Percentiles rank a stretch among this genome's conserved stretches.
Conservation (phyloP, 2,113 vertebrate species). For the Lamprotornis superbus region DNA sequence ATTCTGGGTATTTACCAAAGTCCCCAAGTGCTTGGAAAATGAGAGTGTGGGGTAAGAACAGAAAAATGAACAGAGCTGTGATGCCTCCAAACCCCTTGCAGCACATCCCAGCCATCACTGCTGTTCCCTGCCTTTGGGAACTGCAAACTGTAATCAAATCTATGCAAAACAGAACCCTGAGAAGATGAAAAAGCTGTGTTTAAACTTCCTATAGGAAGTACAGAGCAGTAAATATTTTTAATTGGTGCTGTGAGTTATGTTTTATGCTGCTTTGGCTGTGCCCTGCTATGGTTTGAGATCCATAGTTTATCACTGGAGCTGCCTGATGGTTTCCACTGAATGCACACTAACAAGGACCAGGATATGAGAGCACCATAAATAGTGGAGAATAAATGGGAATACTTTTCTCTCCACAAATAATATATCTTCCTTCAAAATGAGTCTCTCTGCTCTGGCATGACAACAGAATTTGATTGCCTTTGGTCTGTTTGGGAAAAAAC, state of each 20-base stretch:
- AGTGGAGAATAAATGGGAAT: not conserved
- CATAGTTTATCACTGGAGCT: not conserved
- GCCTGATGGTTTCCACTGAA: not conserved
- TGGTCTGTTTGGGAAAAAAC: not conserved
- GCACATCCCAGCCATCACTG: not conserved
- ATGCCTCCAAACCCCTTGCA: not conserved
- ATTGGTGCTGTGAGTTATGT: not conserved
- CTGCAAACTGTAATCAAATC: not conserved
- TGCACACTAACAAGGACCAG: conserved; percentile 16
- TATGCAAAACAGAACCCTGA: not conserved
- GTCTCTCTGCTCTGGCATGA: not conserved
- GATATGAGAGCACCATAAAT: conserved; percentile 16
- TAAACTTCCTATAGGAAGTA: not conserved
- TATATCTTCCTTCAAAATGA: conserved; percentile 8
- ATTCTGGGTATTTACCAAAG: not conserved
- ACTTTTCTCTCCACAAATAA: not conserved
- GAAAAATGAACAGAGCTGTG: not conserved
- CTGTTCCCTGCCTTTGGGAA: not conserved
- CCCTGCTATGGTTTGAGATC: not conserved
- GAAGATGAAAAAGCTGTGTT: not conserved
- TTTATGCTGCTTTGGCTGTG: not conserved
- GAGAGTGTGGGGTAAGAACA: not conserved
- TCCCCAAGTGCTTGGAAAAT: not conserved
- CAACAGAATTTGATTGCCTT: conserved; percentile 10
- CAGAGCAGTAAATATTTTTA: conserved; percentile 27